These are phyloP conservation scores for Drosophila varians DNA, from an alignment of 1,140 invertebrate genomes.

Conservation along the genomic window DNA sequence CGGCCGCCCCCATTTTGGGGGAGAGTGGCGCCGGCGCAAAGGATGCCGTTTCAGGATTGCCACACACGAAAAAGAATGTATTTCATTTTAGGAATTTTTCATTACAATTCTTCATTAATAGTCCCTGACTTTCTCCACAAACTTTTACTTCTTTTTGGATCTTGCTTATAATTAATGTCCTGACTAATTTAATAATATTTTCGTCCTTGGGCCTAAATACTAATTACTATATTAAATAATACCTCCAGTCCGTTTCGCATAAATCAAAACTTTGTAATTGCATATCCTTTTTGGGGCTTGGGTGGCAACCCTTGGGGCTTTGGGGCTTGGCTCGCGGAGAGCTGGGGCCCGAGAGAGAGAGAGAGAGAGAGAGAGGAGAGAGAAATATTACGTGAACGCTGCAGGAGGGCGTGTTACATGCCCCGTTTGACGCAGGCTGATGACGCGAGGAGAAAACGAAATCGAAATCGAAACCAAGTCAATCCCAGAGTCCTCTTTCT, in stretches of 20 bases:
- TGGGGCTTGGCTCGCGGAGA: slow-evolving; percentile 29
- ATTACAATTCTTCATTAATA: neutral
- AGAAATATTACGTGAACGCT: slow-evolving; percentile 58
- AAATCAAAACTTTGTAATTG: no score
- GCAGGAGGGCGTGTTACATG: slow-evolving; percentile 66
- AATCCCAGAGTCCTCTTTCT: no score
- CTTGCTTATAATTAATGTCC: neutral
- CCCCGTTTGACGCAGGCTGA: slow-evolving; percentile 37
- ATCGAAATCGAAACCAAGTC: slow-evolving; percentile 35
- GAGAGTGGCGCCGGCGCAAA: neutral
- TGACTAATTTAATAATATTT: no score
- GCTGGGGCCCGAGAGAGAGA: slow-evolving; percentile 1
- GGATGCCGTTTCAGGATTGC: neutral
- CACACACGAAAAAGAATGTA: neutral
- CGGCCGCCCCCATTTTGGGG: no score
- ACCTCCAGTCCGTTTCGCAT: no score
- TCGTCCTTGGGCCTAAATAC: no score
- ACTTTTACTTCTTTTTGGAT: neutral
- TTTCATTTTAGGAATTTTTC: neutral
- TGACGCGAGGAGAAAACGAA: slow-evolving; percentile 25
- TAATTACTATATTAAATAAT: no score
- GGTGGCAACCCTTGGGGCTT: slow-evolving; percentile 31
- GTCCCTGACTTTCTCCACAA: no score
- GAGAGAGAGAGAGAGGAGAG: slow-evolving; percentile 11
- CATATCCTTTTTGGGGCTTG: neutral